Conservation (phyloP, 1,140 invertebrate genomes). For the Zelostemma sp. region DNA sequence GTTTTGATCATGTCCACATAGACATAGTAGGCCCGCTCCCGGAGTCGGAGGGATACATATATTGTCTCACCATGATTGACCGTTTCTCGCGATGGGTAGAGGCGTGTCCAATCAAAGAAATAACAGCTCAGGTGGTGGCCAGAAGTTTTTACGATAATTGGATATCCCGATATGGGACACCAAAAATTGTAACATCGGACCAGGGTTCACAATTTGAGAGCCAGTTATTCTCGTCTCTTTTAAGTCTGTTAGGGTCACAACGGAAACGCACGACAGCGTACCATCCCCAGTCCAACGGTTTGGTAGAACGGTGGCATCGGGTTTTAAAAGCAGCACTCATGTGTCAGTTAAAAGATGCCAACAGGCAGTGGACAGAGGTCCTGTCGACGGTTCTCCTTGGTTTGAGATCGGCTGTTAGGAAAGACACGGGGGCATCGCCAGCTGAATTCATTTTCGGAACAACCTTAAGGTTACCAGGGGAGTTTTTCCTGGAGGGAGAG, state of each 20-base stretch:
- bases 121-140: conserved; percentile 34
- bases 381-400: conserved; percentile 64
- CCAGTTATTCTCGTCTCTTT: conserved; percentile 29
- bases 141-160: conserved; percentile 25
- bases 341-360: conserved; percentile 27
- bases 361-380: conserved; percentile 49
- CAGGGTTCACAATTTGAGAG: conserved; percentile 40
- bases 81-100: conserved; percentile 37
- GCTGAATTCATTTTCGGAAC: conserved; percentile 43
- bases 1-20: neutral
- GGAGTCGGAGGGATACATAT: conserved; percentile 3
- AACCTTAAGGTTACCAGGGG: conserved; percentile 54
- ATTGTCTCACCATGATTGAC: conserved; percentile 41
- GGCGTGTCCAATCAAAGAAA: conserved; percentile 38
- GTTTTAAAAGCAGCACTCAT: conserved; percentile 59
- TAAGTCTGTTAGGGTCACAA: conserved; percentile 34
- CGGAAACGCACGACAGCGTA: conserved; percentile 42
- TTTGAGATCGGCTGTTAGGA: conserved; percentile 52
- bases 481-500: conserved; percentile 47
- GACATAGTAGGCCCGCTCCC: neutral
- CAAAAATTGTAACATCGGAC: conserved; percentile 45
- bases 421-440: conserved; percentile 56
- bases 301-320: conserved; percentile 64
- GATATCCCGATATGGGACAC: conserved; percentile 45
- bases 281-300: conserved; percentile 61